Conservation (phyloP, 2,888 invertebrate species). For the Caenorhabditis sp. region DNA sequence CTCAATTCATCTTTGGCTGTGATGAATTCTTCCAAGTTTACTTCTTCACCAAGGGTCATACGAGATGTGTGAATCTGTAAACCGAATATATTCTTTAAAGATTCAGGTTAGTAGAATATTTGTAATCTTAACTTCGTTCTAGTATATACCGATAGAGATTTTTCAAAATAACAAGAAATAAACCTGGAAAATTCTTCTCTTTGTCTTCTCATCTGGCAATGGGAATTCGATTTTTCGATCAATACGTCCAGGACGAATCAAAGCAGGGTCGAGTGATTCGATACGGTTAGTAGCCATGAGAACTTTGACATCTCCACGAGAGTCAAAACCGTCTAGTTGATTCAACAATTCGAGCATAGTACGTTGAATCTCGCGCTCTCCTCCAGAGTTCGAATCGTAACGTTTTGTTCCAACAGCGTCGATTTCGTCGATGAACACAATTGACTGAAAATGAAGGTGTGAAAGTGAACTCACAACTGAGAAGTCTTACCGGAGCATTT, state of each 20-base stretch:
- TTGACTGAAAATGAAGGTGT: slow-evolving; percentile 77
- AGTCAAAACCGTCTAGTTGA: slow-evolving; percentile 97
- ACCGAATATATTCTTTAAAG: too few relatives aligned
- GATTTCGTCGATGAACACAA: slow-evolving; percentile 99
- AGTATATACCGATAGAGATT: too few relatives aligned
- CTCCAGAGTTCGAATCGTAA: slow-evolving; percentile 98
- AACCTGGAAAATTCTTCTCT: slow-evolving; percentile 77
- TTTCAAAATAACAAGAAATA: too few relatives aligned
- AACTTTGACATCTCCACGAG: slow-evolving; percentile 93
- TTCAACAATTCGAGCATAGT: slow-evolving; percentile 99
- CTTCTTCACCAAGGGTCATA: slow-evolving; percentile 96
- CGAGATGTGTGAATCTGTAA: slow-evolving; percentile 89
- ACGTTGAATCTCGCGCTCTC: slow-evolving; percentile 97
- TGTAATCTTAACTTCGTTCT: too few relatives aligned
- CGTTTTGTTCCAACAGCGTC: slow-evolving; percentile 94
- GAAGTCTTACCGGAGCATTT: slow-evolving; percentile 83
- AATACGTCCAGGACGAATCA: slow-evolving; percentile 97
- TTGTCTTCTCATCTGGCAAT: slow-evolving; percentile 97
- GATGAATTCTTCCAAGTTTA: slow-evolving; percentile 93
- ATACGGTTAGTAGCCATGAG: slow-evolving; percentile 98
- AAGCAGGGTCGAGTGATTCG: slow-evolving; percentile 95
- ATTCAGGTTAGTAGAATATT: too few relatives aligned
- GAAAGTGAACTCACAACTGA: too few relatives aligned
- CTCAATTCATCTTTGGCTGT: slow-evolving; percentile 99
- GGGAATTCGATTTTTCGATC: slow-evolving; percentile 99